Evolutionary conservation across 2,888 invertebrate species (phyloP).

Genomic region (Toxonevra muliebris): DNA sequence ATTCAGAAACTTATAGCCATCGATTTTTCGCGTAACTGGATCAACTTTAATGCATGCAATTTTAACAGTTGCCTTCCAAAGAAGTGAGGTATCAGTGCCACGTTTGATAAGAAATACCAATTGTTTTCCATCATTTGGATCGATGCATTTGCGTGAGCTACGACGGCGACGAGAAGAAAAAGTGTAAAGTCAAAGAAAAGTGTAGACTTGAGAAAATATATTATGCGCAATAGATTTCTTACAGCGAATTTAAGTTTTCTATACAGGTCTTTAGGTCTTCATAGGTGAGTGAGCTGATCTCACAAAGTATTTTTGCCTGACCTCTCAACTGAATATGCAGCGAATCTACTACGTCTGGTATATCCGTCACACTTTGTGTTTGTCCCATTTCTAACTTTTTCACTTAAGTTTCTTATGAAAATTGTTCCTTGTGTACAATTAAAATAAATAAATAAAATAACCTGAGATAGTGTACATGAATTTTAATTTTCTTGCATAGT

Average conservation of each 20-base stretch:
- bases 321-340: conserved; percentile 55
- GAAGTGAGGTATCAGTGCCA: conserved; percentile 71
- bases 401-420: no score
- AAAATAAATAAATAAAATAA: no score
- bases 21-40: conserved; percentile 67
- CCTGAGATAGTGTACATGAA: no score
- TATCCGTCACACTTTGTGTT: conserved; percentile 47
- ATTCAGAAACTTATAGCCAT: conserved; percentile 70
- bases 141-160: conserved; percentile 71
- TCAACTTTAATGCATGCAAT: conserved; percentile 73
- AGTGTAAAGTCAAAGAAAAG: no score
- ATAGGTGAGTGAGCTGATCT: conserved; percentile 67
- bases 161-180: background rate
- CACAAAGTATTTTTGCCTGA: conserved; percentile 64
- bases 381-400: conserved; percentile 47
- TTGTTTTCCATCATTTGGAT: conserved; percentile 69
- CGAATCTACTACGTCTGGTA: conserved; percentile 47
- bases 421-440: no score
- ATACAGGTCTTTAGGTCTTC: conserved; percentile 70
- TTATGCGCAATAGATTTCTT: conserved; percentile 51
- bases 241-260: conserved; percentile 72
- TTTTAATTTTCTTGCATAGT: no score
- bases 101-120: conserved; percentile 73
- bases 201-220: background rate
- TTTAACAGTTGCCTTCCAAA: conserved; percentile 77